Base-by-base conservation (phyloP, 2,797 vertebrate species). In the Agapornis canus region DNA sequence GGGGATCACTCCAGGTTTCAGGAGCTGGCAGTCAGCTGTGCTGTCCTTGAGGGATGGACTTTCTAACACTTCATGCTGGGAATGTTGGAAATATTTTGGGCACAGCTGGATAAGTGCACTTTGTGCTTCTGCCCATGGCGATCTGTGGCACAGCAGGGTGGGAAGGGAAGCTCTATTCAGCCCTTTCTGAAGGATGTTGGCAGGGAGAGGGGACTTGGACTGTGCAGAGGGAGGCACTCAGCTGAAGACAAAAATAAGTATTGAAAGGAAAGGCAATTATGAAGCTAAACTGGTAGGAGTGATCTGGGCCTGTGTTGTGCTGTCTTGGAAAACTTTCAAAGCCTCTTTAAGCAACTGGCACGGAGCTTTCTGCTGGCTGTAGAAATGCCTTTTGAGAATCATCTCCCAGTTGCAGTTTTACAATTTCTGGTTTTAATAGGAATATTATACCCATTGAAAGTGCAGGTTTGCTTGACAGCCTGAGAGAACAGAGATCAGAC, bases 271-370 rank as follows among this genome's bases (percentile, higher is more conserved):
- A 91, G 51, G 82, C 64, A 95, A 82, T 94, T 86, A 75, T 31
- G 48, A 76, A 94, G 32, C 73, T 88, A 90, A 96, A 88, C 11
- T 1, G 2, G 87, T 81, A 82, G 43, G 51, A 94, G 40, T 72
- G 86, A 84, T 86, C 37, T 64, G 89, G 32, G 80, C 42, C 49
- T 52, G 13, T 40, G 82, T 88, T 77, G 66, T 6, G 43, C 63
- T 77, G 37, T 66, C 80, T 86, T 95, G 96, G 95, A 95, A 92
- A 94, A 91, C 23, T 91, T 92, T 97, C 95, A 96, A 92, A 86
- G 56, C 51, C 80, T 91, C 93, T 96, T 91, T 32, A 94, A 92
- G 92, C 63, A 91, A 78, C 27, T 95, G 87, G 70, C 89, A 86
- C 42, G 57, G 91, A 91, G 72, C 40, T 65, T 91, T 88, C 79